Base-by-base conservation (phyloP, 2,797 vertebrate species). In the Phaenicophaeus curvirostris region DNA sequence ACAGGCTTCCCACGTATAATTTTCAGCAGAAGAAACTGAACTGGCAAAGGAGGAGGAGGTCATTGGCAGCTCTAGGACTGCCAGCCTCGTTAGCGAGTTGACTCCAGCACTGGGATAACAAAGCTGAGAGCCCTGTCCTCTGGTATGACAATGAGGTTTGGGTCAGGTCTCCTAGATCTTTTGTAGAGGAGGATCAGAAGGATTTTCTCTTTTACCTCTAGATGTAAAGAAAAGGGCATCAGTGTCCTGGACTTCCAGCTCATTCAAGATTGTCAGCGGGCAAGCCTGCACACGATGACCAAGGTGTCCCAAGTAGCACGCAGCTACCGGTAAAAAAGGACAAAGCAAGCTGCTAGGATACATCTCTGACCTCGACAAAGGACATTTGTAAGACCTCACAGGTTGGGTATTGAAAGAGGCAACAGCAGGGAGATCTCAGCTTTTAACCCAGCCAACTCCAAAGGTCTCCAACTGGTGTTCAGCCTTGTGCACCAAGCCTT, bases 81-180 rank as follows among this genome's bases (percentile, higher is more conserved):
- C 44, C 65, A n/a, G 0, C 61, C 5, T 35, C 4, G 0, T 42
- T 24, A 13, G 0, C 5, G 2, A 8, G 20, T 6, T 23, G 27
- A 51, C 35, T 71, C 59, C 54, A 39, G 21, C 35, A 7, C 21
- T 1, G 17, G 31, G 71, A 13, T 25, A 39, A 51, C 0, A 1
- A 42, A n/a, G 16, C 31, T 39, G 5, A 2, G 46, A 76, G 66
- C 15, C 2, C 30, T 58, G 65, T 66, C n/a, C 51, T 44, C 17
- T 44, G 0, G 9, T 37, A 30, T 11, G 25, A 37, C 37, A 25
- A 25, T 4, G 23, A 57, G 61, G 17, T 41, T 54, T 0, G 0
- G 2, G 15, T 9, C 8, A 0, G 57, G 37, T 33, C 37, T 41
- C 27, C 37, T 33, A 62, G 48, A 51, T 9, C 37, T 35, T 74